Base-by-base conservation (phyloP, 1,140 invertebrate species). In the Pentalonia nigronervosa region DNA sequence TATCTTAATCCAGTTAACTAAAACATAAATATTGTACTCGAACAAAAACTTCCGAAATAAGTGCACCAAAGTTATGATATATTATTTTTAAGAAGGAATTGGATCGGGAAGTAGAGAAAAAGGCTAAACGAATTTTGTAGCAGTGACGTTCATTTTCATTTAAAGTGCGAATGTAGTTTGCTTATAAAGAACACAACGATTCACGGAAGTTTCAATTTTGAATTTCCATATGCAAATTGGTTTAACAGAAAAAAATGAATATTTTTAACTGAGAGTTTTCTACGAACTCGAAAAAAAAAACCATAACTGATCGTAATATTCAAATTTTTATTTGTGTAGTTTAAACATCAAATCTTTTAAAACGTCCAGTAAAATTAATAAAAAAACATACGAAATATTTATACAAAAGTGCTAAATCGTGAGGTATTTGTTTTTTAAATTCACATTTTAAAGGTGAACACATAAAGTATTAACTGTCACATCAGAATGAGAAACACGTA, bases 161-260 rank as follows among this genome's bases (percentile, higher is more conserved):
- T 90, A 34, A 90, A 47, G 45, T 47, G 47, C 86, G 48, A 53
- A 50, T 88, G 30, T 88, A 30, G 47, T 21, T 88, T 88, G 30
- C 48, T 50, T 88, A 34, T 34, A 50, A 50, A 17, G n/a, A 50
- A 88, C 53, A 67, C 50, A 11, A 11, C 53, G 48, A 90, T 90
- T 90, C 34, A 56, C 30, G 20, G 36, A 67, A 76, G 36, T 67
- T 67, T 30, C 25, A 34, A 91, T 76, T 91, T 76, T 47, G 53
- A 91, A 91, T 91, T 91, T 91, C 90, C 90, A 91, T 67, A 91
- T 67, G 36, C 17, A 91, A 91, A 91, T 91, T 91, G 56, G 36
- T 47, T 91, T 47, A 21, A 53, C 20, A 50, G 4, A 4, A 34
- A 45, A 50, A 88, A 50, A 88, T 88, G n/a, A 34, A 88, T 86